Percentiles rank a stretch among this genome's conserved stretches.
phyloP scores from a whole-genome alignment of 2,888 invertebrate species.

The Calameuta pallipes region DNA sequence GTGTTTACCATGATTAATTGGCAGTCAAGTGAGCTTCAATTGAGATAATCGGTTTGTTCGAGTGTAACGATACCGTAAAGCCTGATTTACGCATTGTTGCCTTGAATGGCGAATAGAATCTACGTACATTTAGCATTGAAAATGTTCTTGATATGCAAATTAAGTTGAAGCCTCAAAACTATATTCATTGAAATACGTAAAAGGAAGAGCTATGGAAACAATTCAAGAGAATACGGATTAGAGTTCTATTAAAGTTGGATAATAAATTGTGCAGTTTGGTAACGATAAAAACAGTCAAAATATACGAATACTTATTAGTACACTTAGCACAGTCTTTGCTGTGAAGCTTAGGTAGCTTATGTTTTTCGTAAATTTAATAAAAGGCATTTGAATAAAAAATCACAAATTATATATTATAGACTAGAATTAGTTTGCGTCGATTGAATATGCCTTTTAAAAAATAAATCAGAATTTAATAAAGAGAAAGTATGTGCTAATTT shows the following conservation, averaged over 20 bases:
- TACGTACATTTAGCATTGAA: neutral
- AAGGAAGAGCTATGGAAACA: neutral
- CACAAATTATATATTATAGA: neutral
- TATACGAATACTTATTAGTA: neutral
- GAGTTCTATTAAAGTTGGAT: neutral
- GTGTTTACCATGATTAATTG: constrained; percentile 16
- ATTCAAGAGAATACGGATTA: neutral
- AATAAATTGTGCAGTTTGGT: neutral
- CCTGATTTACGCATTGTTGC: neutral
- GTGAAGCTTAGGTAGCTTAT: neutral
- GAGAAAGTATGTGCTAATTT: neutral
- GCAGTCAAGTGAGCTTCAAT: constrained; percentile 23
- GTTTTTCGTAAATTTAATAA: neutral
- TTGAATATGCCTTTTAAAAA: neutral
- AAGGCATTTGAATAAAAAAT: neutral
- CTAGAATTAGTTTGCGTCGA: neutral
- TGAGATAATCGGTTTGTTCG: constrained; percentile 20
- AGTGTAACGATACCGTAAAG: neutral
- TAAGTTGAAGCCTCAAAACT: neutral
- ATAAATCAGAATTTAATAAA: neutral
- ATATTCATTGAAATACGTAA: neutral
- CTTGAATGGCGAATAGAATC: neutral
- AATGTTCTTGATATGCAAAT: neutral
- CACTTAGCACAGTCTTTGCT: neutral
- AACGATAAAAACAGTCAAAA: neutral